Evolutionary conservation across 2,797 vertebrate genomes (phyloP).

Genomic region (Sternarchorhynchus goeldii): DNA sequence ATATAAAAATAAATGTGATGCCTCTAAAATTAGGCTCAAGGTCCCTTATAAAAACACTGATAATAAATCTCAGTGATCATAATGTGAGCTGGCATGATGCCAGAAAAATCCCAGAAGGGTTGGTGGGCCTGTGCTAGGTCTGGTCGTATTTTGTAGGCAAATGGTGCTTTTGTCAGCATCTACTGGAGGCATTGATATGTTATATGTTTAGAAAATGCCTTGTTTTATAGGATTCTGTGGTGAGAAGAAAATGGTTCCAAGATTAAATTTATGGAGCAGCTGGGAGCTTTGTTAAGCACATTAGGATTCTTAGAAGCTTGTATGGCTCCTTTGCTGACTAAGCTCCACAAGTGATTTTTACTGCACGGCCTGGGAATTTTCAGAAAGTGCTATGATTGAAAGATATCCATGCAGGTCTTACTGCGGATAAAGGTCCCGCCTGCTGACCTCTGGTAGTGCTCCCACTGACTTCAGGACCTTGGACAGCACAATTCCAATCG

Average conservation of each 20-base stretch:
- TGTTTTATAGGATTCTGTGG: slow-evolving; percentile 72
- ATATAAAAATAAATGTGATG: too few species aligned
- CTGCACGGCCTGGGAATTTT: slow-evolving; percentile 46
- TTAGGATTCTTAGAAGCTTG: slow-evolving; percentile 64
- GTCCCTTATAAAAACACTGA: neutral
- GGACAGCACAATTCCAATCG: slow-evolving; percentile 65
- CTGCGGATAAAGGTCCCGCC: neutral
- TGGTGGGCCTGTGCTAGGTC: slow-evolving; percentile 63
- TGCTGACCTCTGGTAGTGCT: slow-evolving; percentile 45
- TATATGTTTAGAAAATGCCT: slow-evolving; percentile 62
- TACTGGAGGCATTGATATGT: slow-evolving; percentile 61
- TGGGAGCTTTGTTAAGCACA: slow-evolving; percentile 67
- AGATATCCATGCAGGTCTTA: neutral
- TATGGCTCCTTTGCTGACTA: slow-evolving; percentile 67
- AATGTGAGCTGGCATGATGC: slow-evolving; percentile 6
- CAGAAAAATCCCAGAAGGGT: slow-evolving; percentile 42
- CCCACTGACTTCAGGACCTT: slow-evolving; percentile 65
- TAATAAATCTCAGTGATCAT: neutral
- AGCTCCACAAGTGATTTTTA: slow-evolving; percentile 69
- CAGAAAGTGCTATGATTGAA: neutral
- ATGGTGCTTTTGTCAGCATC: slow-evolving; percentile 69
- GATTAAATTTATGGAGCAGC: slow-evolving; percentile 66
- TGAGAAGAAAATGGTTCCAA: slow-evolving; percentile 66
- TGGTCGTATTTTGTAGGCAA: slow-evolving; percentile 67
- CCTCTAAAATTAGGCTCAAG: too few species aligned